Conservation (phyloP, 2,888 invertebrate genomes). For the Troides aeacus region DNA sequence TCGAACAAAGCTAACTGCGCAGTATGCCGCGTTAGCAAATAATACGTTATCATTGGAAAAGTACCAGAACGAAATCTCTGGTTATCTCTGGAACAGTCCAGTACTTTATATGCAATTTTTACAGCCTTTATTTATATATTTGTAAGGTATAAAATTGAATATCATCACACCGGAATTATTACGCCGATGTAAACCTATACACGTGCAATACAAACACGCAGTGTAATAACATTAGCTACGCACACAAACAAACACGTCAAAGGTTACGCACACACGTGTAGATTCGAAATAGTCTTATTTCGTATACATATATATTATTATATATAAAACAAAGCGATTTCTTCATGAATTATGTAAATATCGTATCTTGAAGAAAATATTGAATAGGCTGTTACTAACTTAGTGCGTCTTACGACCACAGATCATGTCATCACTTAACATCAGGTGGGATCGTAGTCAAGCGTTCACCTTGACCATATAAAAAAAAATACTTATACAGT, state of each 20-base stretch:
- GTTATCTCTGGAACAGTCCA: conserved; percentile 23
- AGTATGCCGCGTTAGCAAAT: conserved; percentile 19
- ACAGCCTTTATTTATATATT: conserved; percentile 6
- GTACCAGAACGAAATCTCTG: conserved; percentile 28
- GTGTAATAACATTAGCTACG: neutral
- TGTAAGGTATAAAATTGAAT: conserved; percentile 1
- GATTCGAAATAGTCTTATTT: conserved; percentile 13
- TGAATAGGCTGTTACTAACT: no score
- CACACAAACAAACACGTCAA: neutral
- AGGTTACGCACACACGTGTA: conserved; percentile 1
- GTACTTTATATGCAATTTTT: neutral
- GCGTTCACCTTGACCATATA: no score
- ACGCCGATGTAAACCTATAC: conserved; percentile 1
- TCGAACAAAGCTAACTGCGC: conserved; percentile 23
- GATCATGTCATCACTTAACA: no score
- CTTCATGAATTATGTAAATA: no score
- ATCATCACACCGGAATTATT: neutral
- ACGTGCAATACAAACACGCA: conserved; percentile 11
- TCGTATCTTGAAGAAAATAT: no score
- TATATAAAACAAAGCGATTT: no score
- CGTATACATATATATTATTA: neutral
- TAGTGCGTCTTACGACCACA: no score
- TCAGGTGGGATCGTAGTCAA: no score
- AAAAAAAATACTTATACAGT: no score
- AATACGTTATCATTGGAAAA: conserved; percentile 27